Percentiles rank a stretch among this genome's conserved stretches.
These are phyloP conservation scores for Acyrthosiphon pisum DNA, from an alignment of 1,140 invertebrate genomes.

Conservation along the genomic window DNA sequence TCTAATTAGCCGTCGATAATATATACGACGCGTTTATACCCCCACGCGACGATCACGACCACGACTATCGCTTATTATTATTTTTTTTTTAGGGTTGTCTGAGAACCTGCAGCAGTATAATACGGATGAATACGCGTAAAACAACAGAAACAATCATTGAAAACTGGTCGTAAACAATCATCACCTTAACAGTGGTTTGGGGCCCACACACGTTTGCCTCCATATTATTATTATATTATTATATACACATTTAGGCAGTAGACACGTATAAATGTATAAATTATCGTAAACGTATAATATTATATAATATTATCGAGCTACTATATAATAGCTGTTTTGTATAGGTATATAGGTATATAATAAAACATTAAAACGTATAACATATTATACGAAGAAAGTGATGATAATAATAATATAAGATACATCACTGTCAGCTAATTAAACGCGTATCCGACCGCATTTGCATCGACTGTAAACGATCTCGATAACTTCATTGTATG, in stretches of 20 bases:
- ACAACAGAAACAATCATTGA: constrained; percentile 14
- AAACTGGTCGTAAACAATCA: constrained; percentile 31
- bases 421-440: constrained; percentile 55
- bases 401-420: constrained; percentile 12
- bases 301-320: background rate
- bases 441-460: constrained; percentile 35
- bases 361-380: background rate
- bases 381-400: background rate
- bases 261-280: constrained; percentile 22
- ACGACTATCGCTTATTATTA: background rate
- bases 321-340: background rate
- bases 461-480: constrained; percentile 49
- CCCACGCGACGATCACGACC: background rate
- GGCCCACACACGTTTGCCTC: constrained; percentile 35
- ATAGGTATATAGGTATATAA: background rate
- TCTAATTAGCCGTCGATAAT: constrained; percentile 46
- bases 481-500: constrained; percentile 50
- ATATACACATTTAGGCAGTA: background rate
- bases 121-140: background rate
- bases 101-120: background rate
- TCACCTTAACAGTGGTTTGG: background rate
- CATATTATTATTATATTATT: background rate
- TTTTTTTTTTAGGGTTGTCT: background rate
- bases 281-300: background rate
- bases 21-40: background rate